Evolutionary conservation across 2,888 invertebrate species (phyloP), one percentile per base, ranked within the genome.

Genomic region (Unio pictorum): DNA sequence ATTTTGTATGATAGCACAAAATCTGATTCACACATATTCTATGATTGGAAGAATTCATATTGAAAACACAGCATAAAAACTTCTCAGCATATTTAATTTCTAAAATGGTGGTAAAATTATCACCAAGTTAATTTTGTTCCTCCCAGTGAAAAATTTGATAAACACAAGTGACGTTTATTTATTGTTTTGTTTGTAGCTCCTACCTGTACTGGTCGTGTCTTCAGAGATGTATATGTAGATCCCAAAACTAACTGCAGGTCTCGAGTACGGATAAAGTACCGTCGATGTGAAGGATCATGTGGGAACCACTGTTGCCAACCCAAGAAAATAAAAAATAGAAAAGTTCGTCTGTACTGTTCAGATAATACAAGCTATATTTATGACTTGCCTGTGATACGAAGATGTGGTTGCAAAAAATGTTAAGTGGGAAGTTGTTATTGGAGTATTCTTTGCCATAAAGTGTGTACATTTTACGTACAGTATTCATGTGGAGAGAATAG

Each of bases 351-450:
- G 84, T 94, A 96, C 84, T 99, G 98, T 92, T 71, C 80, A 79
- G 95, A 97, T 90, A 97, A 97, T 79, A 95, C 95, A 71, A 94
- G 95, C 76, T 97, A 96, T 93, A 95, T 96, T 91, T 96, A 97
- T 93, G 96, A 97, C 89, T 94, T 98, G 88, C 97, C 98, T 89
- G 95, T 98, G 90, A 96, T 98, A 89, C 94, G 97, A 90, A 97
- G 97, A 91, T 98, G 98, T 91, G 95, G 96, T 81, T 98, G 98
- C 92, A 94, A 81, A 69, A 78, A 76, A 62, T 89, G 89, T 76
- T 76, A 66, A 75, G 45, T 45, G 45, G 45, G 15, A 45, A 45
- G 45, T 45, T 45, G 45, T 45, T 45, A 45, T 45, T 45, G 45
- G 45, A 45, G 4, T 45, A 45, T 45, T 45, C 45, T 45, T 45